A percentile compares a stretch with the other conserved stretches of the same genome.
Evolutionary conservation across 2,797 vertebrate species (phyloP).

Genomic region (Macropodus opercularis): DNA sequence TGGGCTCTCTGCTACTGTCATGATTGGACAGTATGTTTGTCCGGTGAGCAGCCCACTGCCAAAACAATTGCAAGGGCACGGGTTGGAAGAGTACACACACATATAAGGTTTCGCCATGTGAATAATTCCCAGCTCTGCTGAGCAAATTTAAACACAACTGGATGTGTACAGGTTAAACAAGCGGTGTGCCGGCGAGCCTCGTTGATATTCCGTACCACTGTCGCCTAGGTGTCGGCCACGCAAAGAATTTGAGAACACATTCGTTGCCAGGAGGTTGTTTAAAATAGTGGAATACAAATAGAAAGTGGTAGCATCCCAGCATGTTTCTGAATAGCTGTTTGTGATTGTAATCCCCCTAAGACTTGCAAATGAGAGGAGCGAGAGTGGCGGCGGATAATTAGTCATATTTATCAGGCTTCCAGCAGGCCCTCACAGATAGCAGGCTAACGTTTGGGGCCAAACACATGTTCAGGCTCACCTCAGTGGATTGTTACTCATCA

Average conservation of each 20-base stretch:
- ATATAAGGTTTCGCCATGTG: slow-evolving; percentile 65
- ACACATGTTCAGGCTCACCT: slow-evolving; percentile 61
- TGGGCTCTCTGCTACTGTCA: slow-evolving; percentile 72
- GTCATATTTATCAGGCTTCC: slow-evolving; percentile 71
- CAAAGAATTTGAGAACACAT: slow-evolving; percentile 31
- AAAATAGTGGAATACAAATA: slow-evolving; percentile 30
- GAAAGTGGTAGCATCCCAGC: slow-evolving; percentile 40
- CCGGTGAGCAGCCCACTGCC: slow-evolving; percentile 69
- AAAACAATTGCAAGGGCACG: slow-evolving; percentile 77
- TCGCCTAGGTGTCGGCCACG: slow-evolving; percentile 15
- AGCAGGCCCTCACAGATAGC: slow-evolving; percentile 58
- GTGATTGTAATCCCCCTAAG: slow-evolving; percentile 69
- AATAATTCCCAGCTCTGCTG: slow-evolving; percentile 55
- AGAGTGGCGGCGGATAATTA: slow-evolving; percentile 70
- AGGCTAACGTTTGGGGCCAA: slow-evolving; percentile 53
- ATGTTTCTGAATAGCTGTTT: slow-evolving; percentile 69
- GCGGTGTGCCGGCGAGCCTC: slow-evolving; percentile 1
- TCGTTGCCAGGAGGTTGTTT: slow-evolving; percentile 15
- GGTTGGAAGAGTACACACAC: slow-evolving; percentile 72
- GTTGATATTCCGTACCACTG: slow-evolving; percentile 39
- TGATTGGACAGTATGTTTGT: slow-evolving; percentile 77
- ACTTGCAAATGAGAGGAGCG: slow-evolving; percentile 62
- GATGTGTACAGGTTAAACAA: slow-evolving; percentile 35
- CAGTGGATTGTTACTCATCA: slow-evolving; percentile 48
- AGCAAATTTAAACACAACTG: slow-evolving; percentile 53